phyloP scores from a whole-genome alignment of 1,140 invertebrate species.

The Agrypnia vestita region DNA sequence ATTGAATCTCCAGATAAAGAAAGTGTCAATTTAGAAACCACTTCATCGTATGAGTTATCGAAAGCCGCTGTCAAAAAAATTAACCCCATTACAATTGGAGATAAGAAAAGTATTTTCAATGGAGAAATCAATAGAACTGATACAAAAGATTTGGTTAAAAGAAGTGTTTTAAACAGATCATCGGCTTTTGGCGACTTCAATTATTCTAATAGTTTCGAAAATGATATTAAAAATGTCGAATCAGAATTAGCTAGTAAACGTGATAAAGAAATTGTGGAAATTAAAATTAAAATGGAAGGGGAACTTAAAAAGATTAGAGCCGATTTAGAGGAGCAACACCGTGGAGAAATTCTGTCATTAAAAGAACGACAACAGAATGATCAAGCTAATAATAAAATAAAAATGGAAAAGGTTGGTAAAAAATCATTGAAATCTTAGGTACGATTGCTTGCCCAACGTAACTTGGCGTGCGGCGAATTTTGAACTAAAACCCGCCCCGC shows the following conservation, averaged over 20 bases:
- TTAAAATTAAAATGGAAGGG: slow-evolving; percentile 67
- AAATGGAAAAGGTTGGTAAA: slow-evolving; percentile 71
- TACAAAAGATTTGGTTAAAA: slow-evolving; percentile 25
- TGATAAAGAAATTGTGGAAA: slow-evolving; percentile 54
- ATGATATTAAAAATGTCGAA: slow-evolving; percentile 54
- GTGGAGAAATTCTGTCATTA: slow-evolving; percentile 67
- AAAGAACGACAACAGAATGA: slow-evolving; percentile 70
- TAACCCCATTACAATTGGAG: background rate
- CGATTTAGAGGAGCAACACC: slow-evolving; percentile 72
- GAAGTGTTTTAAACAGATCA: slow-evolving; percentile 44
- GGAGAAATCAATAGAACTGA: slow-evolving; percentile 11
- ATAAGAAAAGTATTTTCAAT: slow-evolving; percentile 6
- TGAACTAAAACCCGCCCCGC: too few species aligned
- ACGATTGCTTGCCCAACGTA: too few species aligned
- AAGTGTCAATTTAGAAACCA: slow-evolving; percentile 66
- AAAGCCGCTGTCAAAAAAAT: slow-evolving; percentile 14
- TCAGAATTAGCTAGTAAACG: slow-evolving; percentile 39
- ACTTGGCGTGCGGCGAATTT: too few species aligned
- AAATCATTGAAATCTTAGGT: slow-evolving; percentile 1
- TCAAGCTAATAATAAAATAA: slow-evolving; percentile 69
- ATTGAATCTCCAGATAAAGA: slow-evolving; percentile 71
- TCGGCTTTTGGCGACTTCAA: slow-evolving; percentile 43
- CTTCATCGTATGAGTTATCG: slow-evolving; percentile 47
- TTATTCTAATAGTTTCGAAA: slow-evolving; percentile 53
- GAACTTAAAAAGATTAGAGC: slow-evolving; percentile 73